Evolutionary conservation across 23 tunicate species (phyloP), one percentile per base, ranked within the genome.

Genomic region (Halocynthia aurantium): DNA sequence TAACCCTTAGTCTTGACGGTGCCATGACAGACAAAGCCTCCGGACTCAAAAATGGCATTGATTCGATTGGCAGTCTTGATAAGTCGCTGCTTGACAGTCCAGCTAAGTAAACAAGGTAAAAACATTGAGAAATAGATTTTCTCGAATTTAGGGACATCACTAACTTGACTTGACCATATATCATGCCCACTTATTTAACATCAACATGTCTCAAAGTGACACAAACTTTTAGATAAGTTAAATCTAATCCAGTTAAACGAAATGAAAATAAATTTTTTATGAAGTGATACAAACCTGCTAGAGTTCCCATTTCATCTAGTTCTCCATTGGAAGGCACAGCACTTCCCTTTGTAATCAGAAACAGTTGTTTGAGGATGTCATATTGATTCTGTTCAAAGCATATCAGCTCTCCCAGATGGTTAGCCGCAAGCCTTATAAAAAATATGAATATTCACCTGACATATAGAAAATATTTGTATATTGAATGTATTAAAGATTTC

Each of bases 341-440:
- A 11, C 49, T 50, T 6, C 52, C 67, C 61, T 76, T 19, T 22
- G 57, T 52, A 0, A 56, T 57, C 20, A 67, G 11, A 10, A 76
- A 51, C 9, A 69, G 21, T 49, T 55, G 20, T 49, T 78, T 86
- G 13, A 88, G 57, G 20, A 31, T 60, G 58, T 88, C 95, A 40
- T 62, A 55, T 66, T 88, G 95, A 7, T 60, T 54, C 74, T 88
- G 95, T 31, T 53, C 51, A 53, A 77, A 88, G 57, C 95, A 88
- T 9, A 7, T 50, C 17, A 88, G 22, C 20, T 65, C n/a, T 22
- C 95, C 95, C 19, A 88, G 51, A 55, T 88, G 77, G 49, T 88
- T 88, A 57, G 79, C 31, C 8, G 88, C 70, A 50, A 62, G 10
- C 10, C 95, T 88, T 56, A 19, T 67, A 82, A 77, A 67, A 57